These are phyloP conservation scores for Pseudanteris insignis DNA, from an alignment of 2,888 invertebrate species.

Conservation along the genomic window DNA sequence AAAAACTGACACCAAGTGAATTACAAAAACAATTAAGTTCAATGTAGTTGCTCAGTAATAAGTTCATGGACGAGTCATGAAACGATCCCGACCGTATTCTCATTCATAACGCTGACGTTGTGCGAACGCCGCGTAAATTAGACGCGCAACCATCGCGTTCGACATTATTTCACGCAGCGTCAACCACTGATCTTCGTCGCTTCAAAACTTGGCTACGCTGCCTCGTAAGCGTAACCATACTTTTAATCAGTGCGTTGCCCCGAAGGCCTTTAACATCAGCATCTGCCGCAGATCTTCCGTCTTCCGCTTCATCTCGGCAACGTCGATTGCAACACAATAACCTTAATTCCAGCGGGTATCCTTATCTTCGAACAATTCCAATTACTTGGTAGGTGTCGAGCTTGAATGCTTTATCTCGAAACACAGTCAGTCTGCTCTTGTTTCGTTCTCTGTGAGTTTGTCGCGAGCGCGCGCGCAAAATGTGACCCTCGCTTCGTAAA, in stretches of 20 bases:
- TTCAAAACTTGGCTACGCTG: too few species aligned
- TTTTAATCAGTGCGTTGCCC: too few species aligned
- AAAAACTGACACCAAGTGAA: too few species aligned
- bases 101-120: too few species aligned
- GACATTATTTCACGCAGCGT: neutral
- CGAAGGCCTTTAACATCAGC: neutral
- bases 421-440: conserved; percentile 10
- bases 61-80: too few species aligned
- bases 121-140: too few species aligned
- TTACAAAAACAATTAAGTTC: too few species aligned
- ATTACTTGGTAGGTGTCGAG: conserved; percentile 38
- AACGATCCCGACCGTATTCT: too few species aligned
- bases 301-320: neutral
- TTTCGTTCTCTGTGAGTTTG: conserved; percentile 4
- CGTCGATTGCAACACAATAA: conserved; percentile 14
- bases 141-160: neutral
- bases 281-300: neutral
- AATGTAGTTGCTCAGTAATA: too few species aligned
- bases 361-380: conserved; percentile 36
- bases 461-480: conserved; percentile 26
- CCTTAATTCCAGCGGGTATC: conserved; percentile 17
- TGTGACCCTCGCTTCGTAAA: conserved; percentile 40
- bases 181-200: neutral
- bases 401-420: conserved; percentile 34
- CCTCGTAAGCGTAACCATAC: too few species aligned